Conservation (phyloP, 2,797 vertebrate species). For the Aratinga solstitialis region DNA sequence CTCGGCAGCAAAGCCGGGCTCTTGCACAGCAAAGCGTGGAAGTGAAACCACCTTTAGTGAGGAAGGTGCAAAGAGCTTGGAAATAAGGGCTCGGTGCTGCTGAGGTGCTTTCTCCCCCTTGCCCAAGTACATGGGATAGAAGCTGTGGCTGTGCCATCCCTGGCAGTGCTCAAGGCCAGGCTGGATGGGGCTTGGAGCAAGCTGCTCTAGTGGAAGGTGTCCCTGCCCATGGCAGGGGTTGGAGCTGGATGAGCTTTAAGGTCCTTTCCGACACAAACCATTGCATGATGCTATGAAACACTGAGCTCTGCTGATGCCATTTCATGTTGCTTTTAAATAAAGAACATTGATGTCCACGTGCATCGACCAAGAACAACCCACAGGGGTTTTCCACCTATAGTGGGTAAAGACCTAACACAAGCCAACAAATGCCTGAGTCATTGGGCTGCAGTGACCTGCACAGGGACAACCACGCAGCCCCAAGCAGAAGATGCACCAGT, state of each 20-base stretch:
- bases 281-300: not conserved
- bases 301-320: rapidly evolving
- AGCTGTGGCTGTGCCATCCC: not conserved
- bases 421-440: not conserved
- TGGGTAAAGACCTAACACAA: not conserved
- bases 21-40: not conserved
- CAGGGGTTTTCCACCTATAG: rapidly evolving
- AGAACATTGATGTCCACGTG: rapidly evolving
- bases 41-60: not conserved
- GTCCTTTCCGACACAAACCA: not conserved
- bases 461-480: rapidly evolving
- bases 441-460: not conserved
- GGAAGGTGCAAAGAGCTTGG: not conserved
- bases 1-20: not conserved
- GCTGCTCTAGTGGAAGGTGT: not conserved
- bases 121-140: not conserved
- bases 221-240: not conserved
- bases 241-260: not conserved
- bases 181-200: not conserved
- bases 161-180: not conserved
- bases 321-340: not conserved
- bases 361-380: not conserved
- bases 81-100: not conserved
- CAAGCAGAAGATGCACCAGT: not conserved
- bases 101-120: not conserved